Evolutionary conservation across 2,113 vertebrate genomes (phyloP), one percentile per base, ranked within the genome.

Genomic region (Chrysochloris asiatica): DNA sequence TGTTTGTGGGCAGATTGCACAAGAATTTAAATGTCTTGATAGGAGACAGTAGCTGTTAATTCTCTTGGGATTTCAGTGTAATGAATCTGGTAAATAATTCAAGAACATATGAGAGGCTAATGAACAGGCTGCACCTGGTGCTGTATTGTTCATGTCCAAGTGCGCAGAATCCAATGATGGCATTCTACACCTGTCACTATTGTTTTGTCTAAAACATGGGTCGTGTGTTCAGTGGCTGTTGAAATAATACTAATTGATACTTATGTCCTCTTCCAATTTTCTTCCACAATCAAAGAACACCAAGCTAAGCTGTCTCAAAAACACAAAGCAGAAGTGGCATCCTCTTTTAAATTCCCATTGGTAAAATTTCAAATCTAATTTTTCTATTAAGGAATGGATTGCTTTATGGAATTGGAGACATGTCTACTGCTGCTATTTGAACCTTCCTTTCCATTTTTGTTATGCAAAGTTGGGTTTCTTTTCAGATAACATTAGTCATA

Each of bases 31-130:
- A 94, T 93, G 77, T 89, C 67, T 90, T 93, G 38, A 86, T 13
- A 28, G 33, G n/a, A 83, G 80, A 83, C 21, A 65, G 90, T 80
- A 43, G 83, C 47, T 94, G 45, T 83, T 86, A 63, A n/a, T 90
- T 93, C 88, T 81, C 90, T 71, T 13, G 48, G 81, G 93, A 92
- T 75, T 84, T 91, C 71, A 78, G 92, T 90, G 83, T 93, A 87
- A 84, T 82, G 61, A 94, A 81, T 38, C 61, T 96, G 61, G 76
- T 96, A 84, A 96, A 97, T 96, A 96, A 96, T 97, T 95, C 93
- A 96, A 83, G 83, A 90, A 30, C 67, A 78, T 59, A 63, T 48
- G 52, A 90, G 88, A 95, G 69, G 76, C 88, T 61, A 82, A 9
- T 59, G 78, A 71, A 59, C 54, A 54, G 92, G 24, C 33, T 56